Percentiles rank a stretch among this genome's conserved stretches.
phyloP scores from a whole-genome alignment of 1,140 invertebrate genomes.

The Cepaea nemoralis region DNA sequence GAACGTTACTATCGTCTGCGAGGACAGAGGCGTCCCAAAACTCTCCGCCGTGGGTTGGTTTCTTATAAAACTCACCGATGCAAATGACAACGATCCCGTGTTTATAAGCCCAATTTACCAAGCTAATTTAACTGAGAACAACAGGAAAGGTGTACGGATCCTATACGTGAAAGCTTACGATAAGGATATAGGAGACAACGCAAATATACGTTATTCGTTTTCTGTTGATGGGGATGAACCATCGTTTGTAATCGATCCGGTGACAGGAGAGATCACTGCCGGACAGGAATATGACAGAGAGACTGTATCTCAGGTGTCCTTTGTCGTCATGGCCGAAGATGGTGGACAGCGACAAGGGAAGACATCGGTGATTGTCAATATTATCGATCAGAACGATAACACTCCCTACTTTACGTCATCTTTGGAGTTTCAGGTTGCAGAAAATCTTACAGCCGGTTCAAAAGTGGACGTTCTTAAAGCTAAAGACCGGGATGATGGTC shows the following conservation, averaged over 20 bases:
- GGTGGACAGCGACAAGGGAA: constrained; percentile 86
- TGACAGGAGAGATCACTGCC: constrained; percentile 89
- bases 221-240: constrained; percentile 79
- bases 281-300: constrained; percentile 89
- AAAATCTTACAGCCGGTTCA: constrained; percentile 77
- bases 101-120: constrained; percentile 90
- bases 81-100: constrained; percentile 94
- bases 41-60: constrained; percentile 86
- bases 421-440: constrained; percentile 56
- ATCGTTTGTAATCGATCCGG: constrained; percentile 89
- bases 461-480: constrained; percentile 86
- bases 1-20: constrained; percentile 90
- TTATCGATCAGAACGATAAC: constrained; percentile 96
- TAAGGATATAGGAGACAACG: constrained; percentile 93
- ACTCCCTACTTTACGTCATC: constrained; percentile 82
- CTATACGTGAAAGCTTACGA: constrained; percentile 92
- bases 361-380: constrained; percentile 87
- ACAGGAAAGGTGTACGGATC: constrained; percentile 89
- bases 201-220: constrained; percentile 91
- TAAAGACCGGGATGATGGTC: constrained; percentile 88
- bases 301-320: constrained; percentile 85
- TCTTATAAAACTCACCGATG: constrained; percentile 90
- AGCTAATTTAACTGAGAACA: constrained; percentile 90
- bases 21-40: constrained; percentile 92
- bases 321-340: constrained; percentile 93